Conservation (phyloP, 2,797 vertebrate genomes). For the Hephaestus fuliginosus region DNA sequence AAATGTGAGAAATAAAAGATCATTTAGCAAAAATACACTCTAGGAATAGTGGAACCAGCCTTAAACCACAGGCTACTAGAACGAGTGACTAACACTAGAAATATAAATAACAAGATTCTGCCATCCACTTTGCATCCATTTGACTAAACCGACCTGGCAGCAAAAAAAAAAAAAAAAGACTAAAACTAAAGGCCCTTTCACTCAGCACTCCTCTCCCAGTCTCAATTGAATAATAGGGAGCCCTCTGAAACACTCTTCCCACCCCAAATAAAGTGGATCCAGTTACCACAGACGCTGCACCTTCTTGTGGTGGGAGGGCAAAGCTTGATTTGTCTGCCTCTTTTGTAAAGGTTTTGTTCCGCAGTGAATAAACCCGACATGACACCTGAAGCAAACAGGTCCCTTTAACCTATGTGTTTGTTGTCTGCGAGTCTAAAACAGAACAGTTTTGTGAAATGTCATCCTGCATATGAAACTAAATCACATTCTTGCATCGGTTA, state of each 20-base stretch:
- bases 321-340: conserved; percentile 5
- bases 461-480: not conserved
- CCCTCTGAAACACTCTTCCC: conserved; percentile 50
- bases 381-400: conserved; percentile 27
- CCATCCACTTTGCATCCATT: conserved; percentile 24
- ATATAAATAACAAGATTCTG: not conserved
- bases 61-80: not conserved
- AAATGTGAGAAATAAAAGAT: not conserved
- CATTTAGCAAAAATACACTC: not conserved
- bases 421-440: not conserved
- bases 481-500: not conserved
- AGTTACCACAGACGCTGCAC: conserved; percentile 62
- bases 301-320: conserved; percentile 32
- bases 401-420: not conserved
- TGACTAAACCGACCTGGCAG: conserved; percentile 43
- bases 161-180: conserved; percentile 36
- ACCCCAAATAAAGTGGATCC: conserved; percentile 58
- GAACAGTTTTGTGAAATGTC: not conserved
- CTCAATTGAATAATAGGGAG: conserved; percentile 60
- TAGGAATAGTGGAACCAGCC: not conserved
- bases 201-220: conserved; percentile 29
- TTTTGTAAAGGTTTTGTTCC: conserved; percentile 34
- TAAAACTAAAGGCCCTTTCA: conserved; percentile 59
- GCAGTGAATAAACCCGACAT: conserved; percentile 6
- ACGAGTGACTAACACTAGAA: not conserved